Evolutionary conservation across 2,888 invertebrate species (phyloP), one percentile per base, ranked within the genome.

Genomic region (Orchesellides sinensis): DNA sequence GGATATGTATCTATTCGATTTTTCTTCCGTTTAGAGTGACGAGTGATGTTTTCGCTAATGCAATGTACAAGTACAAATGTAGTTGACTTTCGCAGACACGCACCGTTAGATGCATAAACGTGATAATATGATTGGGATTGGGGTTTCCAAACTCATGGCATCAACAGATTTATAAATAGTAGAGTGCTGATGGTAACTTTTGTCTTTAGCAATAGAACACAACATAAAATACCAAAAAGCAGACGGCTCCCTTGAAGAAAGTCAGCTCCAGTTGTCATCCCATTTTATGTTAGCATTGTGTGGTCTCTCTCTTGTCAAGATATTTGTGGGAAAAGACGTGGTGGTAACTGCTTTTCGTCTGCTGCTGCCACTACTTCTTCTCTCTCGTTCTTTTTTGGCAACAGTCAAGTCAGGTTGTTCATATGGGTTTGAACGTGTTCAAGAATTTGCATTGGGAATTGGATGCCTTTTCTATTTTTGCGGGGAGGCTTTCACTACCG

Each of bases 361-460:
- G 49, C 65, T 52, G 32, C 19, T 68, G 68, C 66, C 66, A 45
- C 66, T 27, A 32, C 10, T 72, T 19, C 72, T 23, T 54, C 47
- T 49, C 29, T 61, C n/a, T n/a, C n/a, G n/a, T n/a, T n/a, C n/a
- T 47, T 40, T 54, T 75, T 75, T 75, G 75, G 40, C 54, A 66
- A 52, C 59, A 35, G 54, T 40, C 19, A 29, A 63, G 52, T 29
- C 65, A 23, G 40, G 40, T 35, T 65, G 65, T 40, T 65, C 40
- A 61, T 8, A 17, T 49, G 35, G 6, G 52, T 40, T 40, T 14
- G 54, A 25, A 66, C 66, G 65, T 66, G 75, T 27, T 54, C 25
- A 17, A 6, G 45, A 75, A 75, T 75, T 75, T 75, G 56, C 65
- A 75, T 40, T 52, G 75, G 66, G 66, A 75, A 56, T 75, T 75